A percentile compares a stretch with the other conserved stretches of the same genome.
Conservation (phyloP, 2,113 vertebrate species). For the Pipa parva region DNA sequence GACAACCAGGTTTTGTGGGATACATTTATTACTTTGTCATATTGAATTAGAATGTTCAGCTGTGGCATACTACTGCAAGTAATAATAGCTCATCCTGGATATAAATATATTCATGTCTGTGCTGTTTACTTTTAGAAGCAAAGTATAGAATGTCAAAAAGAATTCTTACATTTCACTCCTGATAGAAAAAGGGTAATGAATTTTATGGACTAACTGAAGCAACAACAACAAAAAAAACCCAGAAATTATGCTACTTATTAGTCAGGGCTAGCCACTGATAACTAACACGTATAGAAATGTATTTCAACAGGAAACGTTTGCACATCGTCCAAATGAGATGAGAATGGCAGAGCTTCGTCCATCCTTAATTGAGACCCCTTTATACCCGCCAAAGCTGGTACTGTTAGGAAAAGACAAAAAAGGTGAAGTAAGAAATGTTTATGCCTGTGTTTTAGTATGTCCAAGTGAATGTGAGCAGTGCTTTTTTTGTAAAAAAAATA, state of each 20-base stretch:
- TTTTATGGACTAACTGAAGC: background rate
- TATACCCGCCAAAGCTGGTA: constrained; percentile 97
- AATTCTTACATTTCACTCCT: too few relatives aligned
- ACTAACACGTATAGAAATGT: constrained; percentile 43
- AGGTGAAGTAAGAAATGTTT: constrained; percentile 66
- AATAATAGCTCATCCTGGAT: too few relatives aligned
- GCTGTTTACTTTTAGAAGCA: too few relatives aligned
- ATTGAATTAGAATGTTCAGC: constrained; percentile 16
- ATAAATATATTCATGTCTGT: too few relatives aligned
- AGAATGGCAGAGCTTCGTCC: constrained; percentile 96
- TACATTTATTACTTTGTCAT: constrained; percentile 21
- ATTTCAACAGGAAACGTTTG: constrained; percentile 84
- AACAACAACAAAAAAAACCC: background rate
- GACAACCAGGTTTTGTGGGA: background rate
- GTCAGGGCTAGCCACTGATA: background rate
- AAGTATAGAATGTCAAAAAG: too few relatives aligned
- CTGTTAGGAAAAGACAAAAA: constrained; percentile 97
- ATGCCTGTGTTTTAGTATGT: background rate
- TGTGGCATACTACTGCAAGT: too few relatives aligned
- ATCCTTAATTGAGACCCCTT: constrained; percentile 88
- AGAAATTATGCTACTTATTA: background rate
- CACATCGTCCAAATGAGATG: constrained; percentile 92
- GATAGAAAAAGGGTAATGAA: too few relatives aligned
- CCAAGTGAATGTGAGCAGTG: too few relatives aligned
- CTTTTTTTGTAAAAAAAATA: too few relatives aligned